Evolutionary conservation across 2,113 vertebrate genomes (phyloP).

Genomic region (Elephas maximus): DNA sequence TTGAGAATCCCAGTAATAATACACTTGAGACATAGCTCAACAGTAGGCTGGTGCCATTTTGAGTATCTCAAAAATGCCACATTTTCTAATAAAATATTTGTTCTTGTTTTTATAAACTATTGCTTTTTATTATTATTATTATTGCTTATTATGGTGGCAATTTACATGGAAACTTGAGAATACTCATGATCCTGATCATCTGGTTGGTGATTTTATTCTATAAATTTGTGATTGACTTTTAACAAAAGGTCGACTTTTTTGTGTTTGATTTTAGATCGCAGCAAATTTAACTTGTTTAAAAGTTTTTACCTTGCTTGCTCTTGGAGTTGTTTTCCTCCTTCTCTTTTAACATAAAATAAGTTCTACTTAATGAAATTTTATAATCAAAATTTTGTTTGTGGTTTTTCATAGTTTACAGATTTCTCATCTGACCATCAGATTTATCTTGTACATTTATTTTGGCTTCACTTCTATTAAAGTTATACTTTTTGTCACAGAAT

Average conservation of each 20-base stretch:
- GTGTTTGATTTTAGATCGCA: neutral
- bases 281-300: neutral
- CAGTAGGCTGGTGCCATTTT: rapidly evolving
- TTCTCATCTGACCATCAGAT: neutral
- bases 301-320: neutral
- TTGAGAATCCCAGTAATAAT: neutral
- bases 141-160: neutral
- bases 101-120: neutral
- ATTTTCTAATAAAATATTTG: neutral
- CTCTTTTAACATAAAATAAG: neutral
- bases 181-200: neutral
- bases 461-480: neutral
- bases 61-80: neutral
- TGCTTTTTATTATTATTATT: neutral
- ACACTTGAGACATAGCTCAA: neutral
- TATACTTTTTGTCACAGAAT: neutral
- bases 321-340: neutral
- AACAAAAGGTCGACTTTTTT: neutral
- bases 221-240: neutral
- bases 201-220: neutral
- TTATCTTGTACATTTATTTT: neutral
- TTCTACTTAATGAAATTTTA: neutral
- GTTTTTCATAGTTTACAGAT: neutral
- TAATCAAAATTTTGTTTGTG: neutral
- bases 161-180: neutral